Evolutionary conservation across 1,140 invertebrate species (phyloP), one percentile per base, ranked within the genome.

Genomic region (Lordiphosa mommai): DNA sequence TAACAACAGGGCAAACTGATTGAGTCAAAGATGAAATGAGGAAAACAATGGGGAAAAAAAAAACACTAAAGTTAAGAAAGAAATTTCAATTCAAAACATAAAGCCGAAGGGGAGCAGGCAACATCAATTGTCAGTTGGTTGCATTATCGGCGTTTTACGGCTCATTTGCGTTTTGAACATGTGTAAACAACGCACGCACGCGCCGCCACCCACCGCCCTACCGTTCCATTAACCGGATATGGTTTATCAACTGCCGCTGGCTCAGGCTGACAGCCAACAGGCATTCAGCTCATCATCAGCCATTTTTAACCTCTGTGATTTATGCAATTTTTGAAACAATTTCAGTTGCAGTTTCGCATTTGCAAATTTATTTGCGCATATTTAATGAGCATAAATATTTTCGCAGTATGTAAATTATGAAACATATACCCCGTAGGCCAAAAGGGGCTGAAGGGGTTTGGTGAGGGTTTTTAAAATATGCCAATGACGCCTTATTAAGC

Each of bases 161-260:
- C 76, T 80, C 76, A 80, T 80, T 80, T 80, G 76, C 71, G 66
- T 82, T 80, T 74, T 67, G 68, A 76, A 80, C 76, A 80, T 80
- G 76, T 80, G 76, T 80, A 80, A 80, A 80, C 72, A 82, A 20
- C 13, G n/a, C n/a, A n/a, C n/a, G n/a, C n/a, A n/a, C n/a, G n/a
- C n/a, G n/a, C n/a, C n/a, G n/a, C n/a, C n/a, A n/a, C 10, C 36
- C 13, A 5, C 9, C 6, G 1, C 17, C 16, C 20, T 37, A n/a
- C 9, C 23, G n/a, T 4, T 8, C 44, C 33, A 48, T 12, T 14
- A 4, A 38, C 61, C 57, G 63, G 63, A 66, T 57, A 44, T 38
- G 27, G 43, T 48, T 65, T 44, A 66, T 65, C 43, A 46, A 66
- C 34, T 32, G 44, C 63, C 51, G 33, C 41, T 37, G 41, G 52